Percentiles rank a stretch among this genome's conserved stretches.
Conservation (phyloP, 2,797 vertebrate species). For the Neopelma chrysocephalum region DNA sequence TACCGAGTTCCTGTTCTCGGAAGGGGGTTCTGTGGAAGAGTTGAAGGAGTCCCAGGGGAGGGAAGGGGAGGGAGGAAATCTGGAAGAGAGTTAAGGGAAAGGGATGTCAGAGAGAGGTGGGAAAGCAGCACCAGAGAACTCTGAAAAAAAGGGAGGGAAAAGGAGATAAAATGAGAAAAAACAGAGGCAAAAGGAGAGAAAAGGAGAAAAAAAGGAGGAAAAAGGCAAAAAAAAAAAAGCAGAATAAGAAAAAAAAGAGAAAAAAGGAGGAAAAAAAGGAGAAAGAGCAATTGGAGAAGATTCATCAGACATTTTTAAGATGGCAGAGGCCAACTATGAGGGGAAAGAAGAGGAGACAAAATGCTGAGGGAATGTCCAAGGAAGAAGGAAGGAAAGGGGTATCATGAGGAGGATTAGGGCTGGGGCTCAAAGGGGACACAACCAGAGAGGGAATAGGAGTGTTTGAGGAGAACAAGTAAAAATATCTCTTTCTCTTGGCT, state of each 20-base stretch:
- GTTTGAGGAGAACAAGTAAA: not conserved
- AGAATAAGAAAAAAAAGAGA: not conserved
- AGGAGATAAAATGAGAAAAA: not conserved
- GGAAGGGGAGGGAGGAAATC: not conserved
- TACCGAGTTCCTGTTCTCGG: not conserved
- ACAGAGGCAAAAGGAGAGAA: not conserved
- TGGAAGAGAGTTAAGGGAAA: not conserved
- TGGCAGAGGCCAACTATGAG: not conserved
- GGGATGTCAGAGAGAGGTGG: not conserved
- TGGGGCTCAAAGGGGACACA: fast-evolving
- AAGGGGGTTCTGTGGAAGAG: not conserved
- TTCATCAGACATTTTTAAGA: not conserved
- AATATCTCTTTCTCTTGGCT: not conserved
- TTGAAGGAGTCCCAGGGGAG: not conserved
- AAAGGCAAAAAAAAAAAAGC: not conserved
- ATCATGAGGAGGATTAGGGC: fast-evolving
- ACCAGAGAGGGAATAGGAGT: not conserved
- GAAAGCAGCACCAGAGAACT: not conserved
- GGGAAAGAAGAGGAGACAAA: not conserved
- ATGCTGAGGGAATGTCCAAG: not conserved
- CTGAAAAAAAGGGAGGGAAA: not conserved
- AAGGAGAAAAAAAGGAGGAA: fast-evolving
- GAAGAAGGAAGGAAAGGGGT: not conserved
- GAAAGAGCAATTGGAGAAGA: not conserved
- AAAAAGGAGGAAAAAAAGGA: not conserved